Conservation (phyloP, 2,113 vertebrate genomes). For the Zosterops pallidus region DNA sequence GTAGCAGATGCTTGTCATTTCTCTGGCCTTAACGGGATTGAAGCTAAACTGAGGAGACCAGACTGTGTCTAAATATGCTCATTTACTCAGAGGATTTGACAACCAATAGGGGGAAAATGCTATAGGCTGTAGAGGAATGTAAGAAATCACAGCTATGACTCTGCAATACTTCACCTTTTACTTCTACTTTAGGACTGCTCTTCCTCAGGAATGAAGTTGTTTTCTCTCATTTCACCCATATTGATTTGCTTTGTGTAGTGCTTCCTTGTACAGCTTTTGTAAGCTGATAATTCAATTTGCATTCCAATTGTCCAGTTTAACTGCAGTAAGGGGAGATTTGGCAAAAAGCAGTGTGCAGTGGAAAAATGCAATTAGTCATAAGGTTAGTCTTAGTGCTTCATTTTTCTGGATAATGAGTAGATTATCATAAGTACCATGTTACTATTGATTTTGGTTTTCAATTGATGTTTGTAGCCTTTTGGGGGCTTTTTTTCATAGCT, state of each 20-base stretch:
- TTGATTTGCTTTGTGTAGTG: not conserved
- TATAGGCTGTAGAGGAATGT: not conserved
- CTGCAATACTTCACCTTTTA: not conserved
- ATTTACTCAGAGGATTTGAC: not conserved
- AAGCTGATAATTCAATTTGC: not conserved
- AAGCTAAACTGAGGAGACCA: not conserved
- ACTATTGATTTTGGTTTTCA: slow-evolving; percentile 3
- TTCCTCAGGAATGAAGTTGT: not conserved
- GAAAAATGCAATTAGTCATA: not conserved
- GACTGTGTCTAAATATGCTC: not conserved
- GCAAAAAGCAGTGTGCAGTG: not conserved
- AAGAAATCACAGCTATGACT: not conserved
- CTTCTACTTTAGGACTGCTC: not conserved
- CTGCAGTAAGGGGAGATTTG: not conserved
- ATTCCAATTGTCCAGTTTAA: not conserved
- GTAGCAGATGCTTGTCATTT: not conserved
- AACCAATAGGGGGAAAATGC: not conserved
- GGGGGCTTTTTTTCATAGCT: not conserved
- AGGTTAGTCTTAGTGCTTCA: not conserved
- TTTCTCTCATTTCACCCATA: not conserved
- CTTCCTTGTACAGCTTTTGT: not conserved
- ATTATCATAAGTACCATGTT: not conserved
- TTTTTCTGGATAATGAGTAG: slow-evolving; percentile 6
- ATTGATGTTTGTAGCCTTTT: not conserved
- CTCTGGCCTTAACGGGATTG: not conserved